Conservation (phyloP, 2,797 vertebrate species). For the Myripristis jacobus region DNA sequence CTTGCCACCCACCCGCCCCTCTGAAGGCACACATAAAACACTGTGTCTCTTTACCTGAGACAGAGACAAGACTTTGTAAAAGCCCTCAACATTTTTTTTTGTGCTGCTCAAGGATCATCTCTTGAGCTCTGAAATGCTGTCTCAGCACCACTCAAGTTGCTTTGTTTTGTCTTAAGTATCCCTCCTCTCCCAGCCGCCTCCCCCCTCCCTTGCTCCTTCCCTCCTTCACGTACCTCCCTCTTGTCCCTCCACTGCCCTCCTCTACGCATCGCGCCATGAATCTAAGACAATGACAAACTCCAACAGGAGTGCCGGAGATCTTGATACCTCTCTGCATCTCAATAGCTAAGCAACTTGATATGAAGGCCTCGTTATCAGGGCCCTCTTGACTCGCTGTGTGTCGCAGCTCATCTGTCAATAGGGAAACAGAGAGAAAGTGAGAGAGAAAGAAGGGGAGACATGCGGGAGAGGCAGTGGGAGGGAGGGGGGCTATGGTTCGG, state of each 20-base stretch:
- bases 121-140: conserved; percentile 80
- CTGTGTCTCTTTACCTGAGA: conserved; percentile 47
- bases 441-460: conserved; percentile 22
- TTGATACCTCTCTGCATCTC: conserved; percentile 84
- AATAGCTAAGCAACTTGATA: conserved; percentile 82
- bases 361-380: conserved; percentile 83
- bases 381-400: conserved; percentile 77
- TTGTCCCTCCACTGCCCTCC: conserved; percentile 70
- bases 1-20: conserved; percentile 73
- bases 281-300: conserved; percentile 86
- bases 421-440: conserved; percentile 48
- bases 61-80: conserved; percentile 60
- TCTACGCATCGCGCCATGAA: conserved; percentile 79
- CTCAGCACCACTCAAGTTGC: conserved; percentile 80
- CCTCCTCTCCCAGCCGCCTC: conserved; percentile 19
- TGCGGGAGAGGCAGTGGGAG: conserved; percentile 4
- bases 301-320: conserved; percentile 84
- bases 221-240: conserved; percentile 33
- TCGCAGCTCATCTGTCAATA: conserved; percentile 85
- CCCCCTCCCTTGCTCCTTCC: conserved; percentile 28
- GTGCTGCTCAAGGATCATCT: conserved; percentile 76
- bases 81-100: conserved; percentile 68
- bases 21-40: conserved; percentile 57
- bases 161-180: conserved; percentile 74
- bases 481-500: conserved; percentile 47